Conservation (phyloP, 2,113 vertebrate species). For the Pampusana beccarii region DNA sequence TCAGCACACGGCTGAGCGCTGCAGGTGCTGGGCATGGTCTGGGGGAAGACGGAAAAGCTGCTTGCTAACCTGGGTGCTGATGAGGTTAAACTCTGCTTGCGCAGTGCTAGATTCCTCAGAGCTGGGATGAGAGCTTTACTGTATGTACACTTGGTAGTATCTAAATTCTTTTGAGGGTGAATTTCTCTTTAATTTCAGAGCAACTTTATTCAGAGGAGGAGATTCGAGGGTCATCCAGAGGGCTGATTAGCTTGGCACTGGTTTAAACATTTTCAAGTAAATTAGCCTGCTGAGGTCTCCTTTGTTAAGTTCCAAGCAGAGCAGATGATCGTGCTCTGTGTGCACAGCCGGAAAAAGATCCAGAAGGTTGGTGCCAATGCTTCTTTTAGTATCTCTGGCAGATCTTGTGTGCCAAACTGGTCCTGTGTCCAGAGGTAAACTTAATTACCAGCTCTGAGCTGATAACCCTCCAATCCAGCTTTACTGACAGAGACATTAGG, state of each 20-base stretch:
- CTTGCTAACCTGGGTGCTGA: neutral
- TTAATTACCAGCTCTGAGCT: neutral
- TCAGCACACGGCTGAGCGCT: neutral
- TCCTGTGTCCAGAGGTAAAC: neutral
- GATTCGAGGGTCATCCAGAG: conserved; percentile 3
- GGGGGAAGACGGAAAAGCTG: neutral
- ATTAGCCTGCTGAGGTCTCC: neutral
- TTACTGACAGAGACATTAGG: neutral
- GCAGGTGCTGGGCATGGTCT: neutral
- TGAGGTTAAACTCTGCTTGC: neutral
- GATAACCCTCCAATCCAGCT: neutral
- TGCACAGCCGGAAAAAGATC: neutral
- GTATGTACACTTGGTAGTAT: neutral
- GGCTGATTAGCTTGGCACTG: neutral
- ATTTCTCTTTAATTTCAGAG: neutral
- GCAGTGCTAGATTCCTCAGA: neutral
- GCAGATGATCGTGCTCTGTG: neutral
- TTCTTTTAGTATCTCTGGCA: neutral
- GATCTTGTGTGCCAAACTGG: neutral
- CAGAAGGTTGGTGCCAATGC: neutral
- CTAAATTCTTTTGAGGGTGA: neutral
- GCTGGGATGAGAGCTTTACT: neutral
- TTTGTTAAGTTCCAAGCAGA: conserved; percentile 15
- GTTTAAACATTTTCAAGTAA: conserved; percentile 15
- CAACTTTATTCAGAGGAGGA: neutral